Evolutionary conservation across 2,113 vertebrate species (phyloP), one percentile per base, ranked within the genome.

Genomic region (Leptodactylus fuscus): DNA sequence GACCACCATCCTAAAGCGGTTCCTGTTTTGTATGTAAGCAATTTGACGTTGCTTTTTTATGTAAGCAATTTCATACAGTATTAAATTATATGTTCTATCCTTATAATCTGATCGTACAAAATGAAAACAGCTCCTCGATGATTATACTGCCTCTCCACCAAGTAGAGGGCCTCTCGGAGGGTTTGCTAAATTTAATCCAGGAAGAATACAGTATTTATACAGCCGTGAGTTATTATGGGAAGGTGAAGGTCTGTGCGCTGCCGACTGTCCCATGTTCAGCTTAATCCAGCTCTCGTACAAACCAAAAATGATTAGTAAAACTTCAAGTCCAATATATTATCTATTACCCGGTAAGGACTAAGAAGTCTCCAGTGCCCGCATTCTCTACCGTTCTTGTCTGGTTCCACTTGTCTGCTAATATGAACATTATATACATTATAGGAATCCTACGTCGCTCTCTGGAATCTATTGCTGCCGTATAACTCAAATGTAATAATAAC

Each of bases 111-210:
- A 73, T 41, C 70, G 1, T 1, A 24, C 70, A 73, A 38, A 70
- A 36, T 20, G 34, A 70, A 70, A 70, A 70, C 34, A 8, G 34
- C 34, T 38, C 29, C 38, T 22, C 27, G 24, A 73, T 15, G 38
- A 46, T 73, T 73, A 73, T 24, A n/a, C n/a, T n/a, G n/a, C n/a
- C 9, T 44, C 46, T 73, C 36, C 70, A 69, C 65, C 65, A 38
- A 69, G 4, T 46, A 73, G 46, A 24, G 70, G 36, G 70, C 20
- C 70, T 46, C 70, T 73, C 36, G 11, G 38, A 73, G 22, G 65
- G 38, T 24, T 73, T 46, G 29, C 22, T 73, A 46, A 73, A 73
- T 73, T 73, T 73, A 73, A 46, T 73, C 70, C n/a, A 24, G 70
- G 22, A 73, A 44, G 70, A 73, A 46, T n/a, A 44, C 20, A 36